Evolutionary conservation across 2,797 vertebrate genomes (phyloP), one percentile per base, ranked within the genome.

Genomic region (Propithecus deckenii): DNA sequence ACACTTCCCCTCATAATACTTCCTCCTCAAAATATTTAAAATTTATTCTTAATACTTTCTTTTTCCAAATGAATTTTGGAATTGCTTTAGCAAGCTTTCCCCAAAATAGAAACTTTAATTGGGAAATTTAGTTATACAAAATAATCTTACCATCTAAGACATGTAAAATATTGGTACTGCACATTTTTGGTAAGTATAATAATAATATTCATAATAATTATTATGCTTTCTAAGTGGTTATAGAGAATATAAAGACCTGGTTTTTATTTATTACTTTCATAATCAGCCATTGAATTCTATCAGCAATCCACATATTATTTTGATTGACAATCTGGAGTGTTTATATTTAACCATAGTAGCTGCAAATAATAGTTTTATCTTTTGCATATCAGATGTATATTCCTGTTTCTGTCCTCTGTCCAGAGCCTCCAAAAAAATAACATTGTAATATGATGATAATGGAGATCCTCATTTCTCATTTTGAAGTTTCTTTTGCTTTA

Each of bases 11-110:
- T 46, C 11, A 38, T 76, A 67, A 38, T 55, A 46, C 22, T 72
- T 84, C 12, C 35, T 67, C 61, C 61, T 43, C 17, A 59, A 93
- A 95, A 55, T 35, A 86, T 46, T 32, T 67, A 35, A 75, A 59
- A 69, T 81, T 41, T 61, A 69, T 81, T 61, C 41, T 92, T 8
- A 32, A 85, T 13, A 32, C 43, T 38, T 59, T 28, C 50, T 35
- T 89, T 43, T 92, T 80, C n/a, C 79, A 80, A 14, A 79, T 72
- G 72, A 78, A 48, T 85, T 89, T 78, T n/a, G 76, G n/a, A 89
- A 35, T 86, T 75, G 43, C 90, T 86, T 91, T 86, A 88, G 30
- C 5, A 52, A 84, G 22, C 63, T 83, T 83, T n/a, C n/a, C 46
- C n/a, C 5, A 69, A 91, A 78, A 71, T 11, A 48, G 46, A 28